Base-by-base conservation (phyloP, 2,113 vertebrate genomes). In the Phalacrocorax carbo region DNA sequence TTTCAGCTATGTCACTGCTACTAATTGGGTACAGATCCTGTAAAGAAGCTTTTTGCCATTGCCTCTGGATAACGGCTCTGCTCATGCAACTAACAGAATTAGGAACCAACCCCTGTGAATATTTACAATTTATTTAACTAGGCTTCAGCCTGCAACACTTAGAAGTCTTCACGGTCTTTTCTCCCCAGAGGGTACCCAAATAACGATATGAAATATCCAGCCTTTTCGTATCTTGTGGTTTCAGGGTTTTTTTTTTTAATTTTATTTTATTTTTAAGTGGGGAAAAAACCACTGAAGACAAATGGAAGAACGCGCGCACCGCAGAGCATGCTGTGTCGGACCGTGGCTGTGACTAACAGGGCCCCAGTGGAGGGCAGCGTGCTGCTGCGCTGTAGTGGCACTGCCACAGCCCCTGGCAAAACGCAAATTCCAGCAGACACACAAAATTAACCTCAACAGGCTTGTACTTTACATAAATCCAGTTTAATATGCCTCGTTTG, bases 281-380 rank as follows among this genome's bases (percentile, higher is more conserved):
- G 2, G 7, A 4, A 7, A 51, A 34, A 4, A 1, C 9, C 13
- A 30, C 29, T 40, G 54, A 15, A 29, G n/a, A 58, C 38, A 34
- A 55, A 34, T 4, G 13, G 26, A 64, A 46, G 60, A 17, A 42
- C 14, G 7, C 9, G 19, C 58, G 29, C 51, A 58, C 2, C 34
- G 69, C 27, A 65, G 86, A 91, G 57, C 20, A 52, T 1, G 48
- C 44, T 21, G 44, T 40, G 81, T 30, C 0, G 1, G 64, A 64
- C 40, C 0, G 32, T 21, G 42, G 21, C 0, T 51, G 8, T 7
- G 64, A 18, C 13, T 16, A 3, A 4, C 13, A 5, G 15, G 20
- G 34, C 29, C 75, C 92, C 93, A 9, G 92, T 0, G 77, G 93
- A 97, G 94, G 96, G 96, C 96, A 55, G n/a, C 61, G 91, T 75